Evolutionary conservation across 92 coral and sea anemone genomes (phyloP).

Genomic region (Parazoanthus darwini): DNA sequence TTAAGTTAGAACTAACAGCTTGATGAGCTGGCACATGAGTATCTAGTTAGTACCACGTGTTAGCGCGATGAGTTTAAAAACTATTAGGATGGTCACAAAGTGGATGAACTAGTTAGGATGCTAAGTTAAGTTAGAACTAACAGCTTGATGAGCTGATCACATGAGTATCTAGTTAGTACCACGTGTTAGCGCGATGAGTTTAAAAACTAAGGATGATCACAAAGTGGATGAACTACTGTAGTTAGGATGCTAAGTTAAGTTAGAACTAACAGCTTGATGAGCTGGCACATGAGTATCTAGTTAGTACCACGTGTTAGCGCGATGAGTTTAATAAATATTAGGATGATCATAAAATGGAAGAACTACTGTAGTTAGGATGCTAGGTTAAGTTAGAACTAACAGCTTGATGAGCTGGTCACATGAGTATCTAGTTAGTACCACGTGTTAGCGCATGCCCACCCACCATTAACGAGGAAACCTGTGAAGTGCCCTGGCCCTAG

Average conservation of each 20-base stretch:
- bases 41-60: constrained; percentile 19
- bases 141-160: constrained; percentile 32
- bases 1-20: constrained; percentile 22
- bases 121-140: constrained; percentile 8
- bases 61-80: not conserved
- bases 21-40: constrained; percentile 19
- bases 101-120: too few species aligned
- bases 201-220: too few species aligned
- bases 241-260: not conserved
- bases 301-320: constrained; percentile 12
- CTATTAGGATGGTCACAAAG: too few species aligned
- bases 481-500: constrained; percentile 35
- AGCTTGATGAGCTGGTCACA: constrained; percentile 29
- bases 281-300: constrained; percentile 7
- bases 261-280: constrained; percentile 29
- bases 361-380: not conserved
- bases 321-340: too few species aligned
- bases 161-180: constrained; percentile 3
- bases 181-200: constrained; percentile 36
- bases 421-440: constrained; percentile 11
- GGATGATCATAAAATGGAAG: too few species aligned
- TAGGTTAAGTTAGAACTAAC: constrained; percentile 15
- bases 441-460: constrained; percentile 45
- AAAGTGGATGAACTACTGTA: too few species aligned
- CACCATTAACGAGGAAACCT: constrained; percentile 46